A percentile compares a stretch with the other conserved stretches of the same genome.
Conservation (phyloP, 2,888 invertebrate genomes). For the Operophtera brumata region DNA sequence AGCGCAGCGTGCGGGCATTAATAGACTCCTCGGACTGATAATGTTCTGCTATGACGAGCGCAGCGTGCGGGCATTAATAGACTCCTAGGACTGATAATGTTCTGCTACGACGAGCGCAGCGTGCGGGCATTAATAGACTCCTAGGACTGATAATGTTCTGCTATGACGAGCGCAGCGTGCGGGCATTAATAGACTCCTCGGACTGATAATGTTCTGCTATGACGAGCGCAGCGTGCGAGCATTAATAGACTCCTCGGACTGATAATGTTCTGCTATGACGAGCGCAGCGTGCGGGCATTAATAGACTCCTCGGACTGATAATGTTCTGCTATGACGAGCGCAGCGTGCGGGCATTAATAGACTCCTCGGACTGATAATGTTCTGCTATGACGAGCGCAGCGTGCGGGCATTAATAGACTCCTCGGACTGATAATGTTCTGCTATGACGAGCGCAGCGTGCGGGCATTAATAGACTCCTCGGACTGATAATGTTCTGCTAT, state of each 20-base stretch:
- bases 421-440: too few relatives aligned
- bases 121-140: not conserved
- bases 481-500: too few relatives aligned
- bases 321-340: not conserved
- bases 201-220: too few relatives aligned
- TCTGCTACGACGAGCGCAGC: not conserved
- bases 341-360: not conserved
- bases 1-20: not conserved
- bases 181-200: not conserved
- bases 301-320: too few relatives aligned
- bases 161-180: not conserved
- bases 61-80: not conserved
- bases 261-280: not conserved
- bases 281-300: not conserved
- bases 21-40: too few relatives aligned
- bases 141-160: too few relatives aligned
- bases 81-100: too few relatives aligned
- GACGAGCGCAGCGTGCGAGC: not conserved
- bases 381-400: not conserved
- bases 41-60: not conserved
- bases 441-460: not conserved
- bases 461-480: not conserved
- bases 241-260: not conserved
- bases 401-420: not conserved
- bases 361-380: too few relatives aligned